These are phyloP conservation scores for Papilio glaucus DNA, from an alignment of 1,140 invertebrate species.

Conservation along the genomic window DNA sequence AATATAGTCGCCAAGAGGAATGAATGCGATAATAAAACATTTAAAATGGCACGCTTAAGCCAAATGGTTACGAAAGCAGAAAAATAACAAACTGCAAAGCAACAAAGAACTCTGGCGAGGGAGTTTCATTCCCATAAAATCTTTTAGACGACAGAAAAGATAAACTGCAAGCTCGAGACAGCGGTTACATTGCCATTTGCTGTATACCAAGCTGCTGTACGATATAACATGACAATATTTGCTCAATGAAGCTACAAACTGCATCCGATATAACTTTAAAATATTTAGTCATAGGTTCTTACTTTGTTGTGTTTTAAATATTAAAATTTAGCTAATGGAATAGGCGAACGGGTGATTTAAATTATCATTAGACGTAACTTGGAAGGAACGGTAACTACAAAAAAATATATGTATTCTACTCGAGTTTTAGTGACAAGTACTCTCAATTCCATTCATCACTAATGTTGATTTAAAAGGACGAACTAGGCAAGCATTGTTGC, in stretches of 20 bases:
- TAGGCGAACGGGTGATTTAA: too few species aligned
- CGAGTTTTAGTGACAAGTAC: too few species aligned
- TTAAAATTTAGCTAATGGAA: background rate
- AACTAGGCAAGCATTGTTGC: too few species aligned
- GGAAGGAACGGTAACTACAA: too few species aligned
- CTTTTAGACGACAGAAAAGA: constrained; percentile 33
- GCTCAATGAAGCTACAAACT: background rate
- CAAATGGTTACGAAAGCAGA: constrained; percentile 30
- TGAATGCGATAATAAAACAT: constrained; percentile 31
- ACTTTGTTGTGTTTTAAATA: background rate
- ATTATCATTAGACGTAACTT: too few species aligned
- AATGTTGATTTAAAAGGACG: too few species aligned
- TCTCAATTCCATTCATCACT: too few species aligned
- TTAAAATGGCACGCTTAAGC: constrained; percentile 30
- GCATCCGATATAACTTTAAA: background rate
- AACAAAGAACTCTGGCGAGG: constrained; percentile 28
- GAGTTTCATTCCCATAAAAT: constrained; percentile 29
- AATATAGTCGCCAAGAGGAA: background rate
- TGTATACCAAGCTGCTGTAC: background rate
- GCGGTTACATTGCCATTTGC: background rate
- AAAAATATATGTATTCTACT: too few species aligned
- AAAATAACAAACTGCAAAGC: constrained; percentile 31
- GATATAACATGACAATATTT: background rate
- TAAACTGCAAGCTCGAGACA: constrained; percentile 28
- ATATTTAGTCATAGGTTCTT: background rate